Conservation (phyloP, 2,113 vertebrate species). For the Rhadina sibilatrix region DNA sequence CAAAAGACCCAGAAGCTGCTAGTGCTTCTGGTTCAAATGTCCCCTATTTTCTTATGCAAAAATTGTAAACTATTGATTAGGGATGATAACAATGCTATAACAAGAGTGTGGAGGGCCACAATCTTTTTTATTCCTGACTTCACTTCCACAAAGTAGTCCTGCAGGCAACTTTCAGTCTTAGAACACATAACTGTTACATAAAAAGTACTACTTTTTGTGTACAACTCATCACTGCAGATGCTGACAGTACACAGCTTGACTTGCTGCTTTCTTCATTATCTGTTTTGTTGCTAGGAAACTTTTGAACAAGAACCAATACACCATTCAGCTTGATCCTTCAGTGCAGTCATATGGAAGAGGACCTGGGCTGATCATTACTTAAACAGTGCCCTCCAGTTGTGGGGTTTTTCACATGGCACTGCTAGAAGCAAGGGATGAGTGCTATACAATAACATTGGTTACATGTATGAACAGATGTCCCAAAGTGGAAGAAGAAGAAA, state of each 20-base stretch:
- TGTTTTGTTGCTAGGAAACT: slow-evolving; percentile 73
- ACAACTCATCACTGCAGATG: slow-evolving; percentile 42
- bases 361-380: background rate
- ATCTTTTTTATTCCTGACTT: background rate
- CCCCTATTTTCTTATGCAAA: background rate
- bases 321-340: slow-evolving; percentile 33
- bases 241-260: background rate
- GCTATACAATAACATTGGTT: background rate
- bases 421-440: background rate
- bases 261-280: slow-evolving; percentile 42
- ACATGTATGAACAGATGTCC: background rate
- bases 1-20: background rate
- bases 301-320: slow-evolving; percentile 53
- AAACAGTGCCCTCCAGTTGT: background rate
- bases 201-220: slow-evolving; percentile 18
- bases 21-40: background rate
- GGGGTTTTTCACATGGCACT: background rate
- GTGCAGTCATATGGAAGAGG: background rate
- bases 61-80: background rate
- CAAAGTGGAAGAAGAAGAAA: background rate
- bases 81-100: background rate
- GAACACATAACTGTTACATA: background rate
- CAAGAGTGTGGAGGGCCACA: background rate
- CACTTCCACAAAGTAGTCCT: background rate
- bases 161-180: slow-evolving; percentile 8